phyloP scores from a whole-genome alignment of 1,140 invertebrate genomes.

The Holcopasites calliopsidis region DNA sequence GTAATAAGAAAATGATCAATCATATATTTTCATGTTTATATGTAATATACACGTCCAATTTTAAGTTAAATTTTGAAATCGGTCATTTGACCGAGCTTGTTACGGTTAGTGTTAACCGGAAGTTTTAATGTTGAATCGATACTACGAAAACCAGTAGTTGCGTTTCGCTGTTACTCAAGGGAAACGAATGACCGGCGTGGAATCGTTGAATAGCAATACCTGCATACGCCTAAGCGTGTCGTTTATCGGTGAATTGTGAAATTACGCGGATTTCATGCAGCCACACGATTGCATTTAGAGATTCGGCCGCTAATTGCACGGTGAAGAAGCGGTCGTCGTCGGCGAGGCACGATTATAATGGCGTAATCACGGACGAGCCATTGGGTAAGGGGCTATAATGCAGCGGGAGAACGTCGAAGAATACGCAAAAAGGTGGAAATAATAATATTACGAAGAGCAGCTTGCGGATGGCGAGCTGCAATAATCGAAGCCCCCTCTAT shows the following conservation, averaged over 20 bases:
- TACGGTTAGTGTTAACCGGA: neutral
- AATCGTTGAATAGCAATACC: neutral
- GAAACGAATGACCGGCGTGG: slow-evolving; percentile 8
- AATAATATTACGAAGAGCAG: slow-evolving; percentile 31
- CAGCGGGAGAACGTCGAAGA: neutral
- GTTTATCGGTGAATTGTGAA: slow-evolving; percentile 48
- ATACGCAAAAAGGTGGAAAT: slow-evolving; percentile 35
- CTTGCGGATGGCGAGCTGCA: slow-evolving; percentile 12
- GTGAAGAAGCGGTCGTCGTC: slow-evolving; percentile 48
- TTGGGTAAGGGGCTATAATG: slow-evolving; percentile 49
- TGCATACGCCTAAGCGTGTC: slow-evolving; percentile 12
- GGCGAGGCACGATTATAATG: slow-evolving; percentile 56
- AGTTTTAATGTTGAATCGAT: slow-evolving; percentile 14
- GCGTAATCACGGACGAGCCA: slow-evolving; percentile 47
- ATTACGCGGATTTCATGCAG: slow-evolving; percentile 50
- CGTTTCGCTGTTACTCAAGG: slow-evolving; percentile 1
- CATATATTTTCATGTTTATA: too few relatives aligned
- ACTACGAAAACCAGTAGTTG: neutral
- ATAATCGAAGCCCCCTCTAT: slow-evolving; percentile 7
- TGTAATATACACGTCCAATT: too few relatives aligned
- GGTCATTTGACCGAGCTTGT: too few relatives aligned
- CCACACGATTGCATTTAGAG: slow-evolving; percentile 47
- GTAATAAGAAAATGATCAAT: too few relatives aligned
- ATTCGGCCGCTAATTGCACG: slow-evolving; percentile 57
- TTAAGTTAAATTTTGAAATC: too few relatives aligned